Base-by-base conservation (phyloP, 2,888 invertebrate genomes). In the Octodonta nipae region DNA sequence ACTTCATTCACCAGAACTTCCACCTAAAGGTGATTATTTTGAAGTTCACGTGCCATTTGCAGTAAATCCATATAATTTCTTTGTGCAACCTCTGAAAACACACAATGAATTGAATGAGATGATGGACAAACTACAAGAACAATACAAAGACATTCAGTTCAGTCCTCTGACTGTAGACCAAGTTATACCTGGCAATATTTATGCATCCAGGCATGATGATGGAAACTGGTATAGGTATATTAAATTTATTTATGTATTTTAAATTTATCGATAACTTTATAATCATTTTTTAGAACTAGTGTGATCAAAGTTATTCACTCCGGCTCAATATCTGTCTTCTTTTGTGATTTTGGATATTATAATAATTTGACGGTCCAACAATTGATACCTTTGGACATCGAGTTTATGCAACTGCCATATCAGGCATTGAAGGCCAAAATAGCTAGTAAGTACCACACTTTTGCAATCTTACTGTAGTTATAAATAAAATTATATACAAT, bases 61-160 rank as follows among this genome's bases (percentile, higher is more conserved):
- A 1, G 78, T 83, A 3, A 79, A 75, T 67, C 86, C 86, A 0
- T 71, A 71, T 58, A 75, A 78, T 60, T 80, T 81, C 48, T 72
- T 75, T 26, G 74, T 71, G 2, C 71, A 71, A 52, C 71, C 72
- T 0, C 61, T 66, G 35, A 55, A 58, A 15, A 48, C 55, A 10
- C 52, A 54, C 30, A 54, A 51, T 3, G 59, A 68, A 26, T 58
- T 79, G 5, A 63, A 66, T 43, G 58, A 62, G 7, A 63, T 83
- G 66, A 82, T 81, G 81, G 55, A 62, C n/a, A 56, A 70, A 1
- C 55, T 84, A 34, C 79, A 81, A 58, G 54, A 58, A 1, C 66
- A 67, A 41, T 82, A 78, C 48, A 66, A 67, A 38, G 54, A 70
- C 36, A 51, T 65, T 1, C 67, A 67, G 40, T 63, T 53, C 56